Base-by-base conservation (phyloP, 1,140 invertebrate genomes). In the Antheraea mylitta region DNA sequence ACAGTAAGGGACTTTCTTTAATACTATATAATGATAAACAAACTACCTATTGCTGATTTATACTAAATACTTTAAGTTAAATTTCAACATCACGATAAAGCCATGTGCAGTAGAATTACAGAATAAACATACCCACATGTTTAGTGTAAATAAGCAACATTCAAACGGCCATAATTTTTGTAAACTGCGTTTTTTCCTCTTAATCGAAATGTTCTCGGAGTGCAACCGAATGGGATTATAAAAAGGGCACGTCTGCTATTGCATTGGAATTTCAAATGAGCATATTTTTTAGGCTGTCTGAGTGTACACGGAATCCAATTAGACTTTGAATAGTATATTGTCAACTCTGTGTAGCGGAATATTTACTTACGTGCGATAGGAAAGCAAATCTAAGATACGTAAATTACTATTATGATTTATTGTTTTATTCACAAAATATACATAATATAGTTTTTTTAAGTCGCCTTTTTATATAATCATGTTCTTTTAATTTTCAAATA, bases 201-300 rank as follows among this genome's bases (percentile, higher is more conserved):
- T 79, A 86, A 82, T 83, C 75, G 76, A 72, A 77, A 63, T 75
- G 62, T 67, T 72, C 70, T 48, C 69, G 66, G 73, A 77, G 79
- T 81, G 77, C 77, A 86, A 83, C 76, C 78, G 80, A 82, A 86
- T 78, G 74, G 79, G 78, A 77, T 82, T 83, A 81, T 81, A 77
- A 79, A 83, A 80, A 78, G 78, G 80, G 85, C 80, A 85, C 76
- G 79, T 86, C 73, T 78, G 75, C 70, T 66, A 81, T 77, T 86
- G 83, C 83, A 83, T 86, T 81, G 77, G 80, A 86, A 87, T 85
- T 88, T 84, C 81, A 90, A 83, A 87, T 87, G 83, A 84, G 76
- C 80, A 76, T 83, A 82, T 82, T 86, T 87, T 88, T 90, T 87
- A 82, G 79, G 79, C 73, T 73, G 79, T 87, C 83, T 80, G 80